phyloP scores from a whole-genome alignment of 2,113 vertebrate genomes.

The Hippocampus comes region DNA sequence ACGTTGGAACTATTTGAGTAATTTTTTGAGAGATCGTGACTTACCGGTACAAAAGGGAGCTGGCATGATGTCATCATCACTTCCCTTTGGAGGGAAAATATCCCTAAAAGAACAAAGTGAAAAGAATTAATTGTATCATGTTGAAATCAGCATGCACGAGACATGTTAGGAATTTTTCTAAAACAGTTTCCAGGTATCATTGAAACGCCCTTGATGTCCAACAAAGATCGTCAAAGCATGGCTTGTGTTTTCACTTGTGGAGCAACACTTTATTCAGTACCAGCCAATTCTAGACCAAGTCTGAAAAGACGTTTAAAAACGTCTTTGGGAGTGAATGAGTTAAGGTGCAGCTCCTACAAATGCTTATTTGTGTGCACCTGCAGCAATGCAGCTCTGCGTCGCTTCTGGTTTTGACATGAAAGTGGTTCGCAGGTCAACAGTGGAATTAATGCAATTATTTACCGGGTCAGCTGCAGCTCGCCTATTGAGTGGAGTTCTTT shows the following conservation, averaged over 20 bases:
- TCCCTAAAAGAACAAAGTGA: conserved; percentile 73
- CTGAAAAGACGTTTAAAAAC: too few relatives aligned
- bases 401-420: not conserved
- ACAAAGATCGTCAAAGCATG: too few relatives aligned
- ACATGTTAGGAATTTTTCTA: not conserved
- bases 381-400: not conserved
- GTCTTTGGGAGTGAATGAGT: too few relatives aligned
- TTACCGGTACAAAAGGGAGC: conserved; percentile 62
- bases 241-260: too few relatives aligned
- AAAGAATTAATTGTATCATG: not conserved
- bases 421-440: not conserved
- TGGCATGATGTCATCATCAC: conserved; percentile 55
- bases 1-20: not conserved
- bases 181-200: too few relatives aligned
- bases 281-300: too few relatives aligned
- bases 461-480: conserved; percentile 77
- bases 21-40: conserved; percentile 12
- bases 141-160: not conserved
- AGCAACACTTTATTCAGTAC: too few relatives aligned
- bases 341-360: too few relatives aligned
- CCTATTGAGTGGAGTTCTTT: conserved; percentile 69
- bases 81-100: conserved; percentile 63
- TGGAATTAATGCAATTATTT: conserved; percentile 20
- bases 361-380: too few relatives aligned
- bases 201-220: too few relatives aligned